These are phyloP conservation scores for Synanthedon tipuliformis DNA, from an alignment of 2,888 invertebrate genomes.

Conservation along the genomic window DNA sequence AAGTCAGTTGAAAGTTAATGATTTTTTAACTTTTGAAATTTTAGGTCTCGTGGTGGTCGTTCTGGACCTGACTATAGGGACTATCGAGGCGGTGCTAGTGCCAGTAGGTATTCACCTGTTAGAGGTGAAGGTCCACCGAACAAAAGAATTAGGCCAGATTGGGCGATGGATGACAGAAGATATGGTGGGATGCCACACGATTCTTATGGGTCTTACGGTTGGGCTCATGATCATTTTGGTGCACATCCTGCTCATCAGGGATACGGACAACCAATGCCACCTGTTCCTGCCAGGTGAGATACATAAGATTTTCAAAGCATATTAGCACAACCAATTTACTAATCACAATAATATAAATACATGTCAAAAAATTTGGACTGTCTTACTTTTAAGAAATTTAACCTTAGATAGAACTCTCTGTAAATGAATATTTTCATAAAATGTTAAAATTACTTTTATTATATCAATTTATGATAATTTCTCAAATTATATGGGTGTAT, in stretches of 20 bases:
- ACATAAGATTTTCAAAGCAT: too few relatives aligned
- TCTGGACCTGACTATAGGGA: slow-evolving; percentile 83
- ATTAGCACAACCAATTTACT: too few relatives aligned
- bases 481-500: too few relatives aligned
- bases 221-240: slow-evolving; percentile 65
- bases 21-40: background rate
- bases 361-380: background rate
- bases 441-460: too few relatives aligned
- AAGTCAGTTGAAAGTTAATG: too few relatives aligned
- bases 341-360: background rate
- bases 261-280: slow-evolving; percentile 70
- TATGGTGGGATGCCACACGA: slow-evolving; percentile 66
- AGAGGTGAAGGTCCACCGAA: slow-evolving; percentile 81
- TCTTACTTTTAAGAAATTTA: background rate
- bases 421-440: too few relatives aligned
- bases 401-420: too few relatives aligned
- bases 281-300: slow-evolving; percentile 54
- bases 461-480: too few relatives aligned
- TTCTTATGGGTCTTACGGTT: slow-evolving; percentile 66
- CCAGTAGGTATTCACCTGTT: slow-evolving; percentile 80
- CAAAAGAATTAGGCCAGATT: slow-evolving; percentile 81
- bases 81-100: slow-evolving; percentile 76
- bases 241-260: slow-evolving; percentile 73
- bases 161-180: slow-evolving; percentile 70
- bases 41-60: slow-evolving; percentile 72